Evolutionary conservation across 2,113 vertebrate genomes (phyloP).

Genomic region (Ageneiosus marmoratus): DNA sequence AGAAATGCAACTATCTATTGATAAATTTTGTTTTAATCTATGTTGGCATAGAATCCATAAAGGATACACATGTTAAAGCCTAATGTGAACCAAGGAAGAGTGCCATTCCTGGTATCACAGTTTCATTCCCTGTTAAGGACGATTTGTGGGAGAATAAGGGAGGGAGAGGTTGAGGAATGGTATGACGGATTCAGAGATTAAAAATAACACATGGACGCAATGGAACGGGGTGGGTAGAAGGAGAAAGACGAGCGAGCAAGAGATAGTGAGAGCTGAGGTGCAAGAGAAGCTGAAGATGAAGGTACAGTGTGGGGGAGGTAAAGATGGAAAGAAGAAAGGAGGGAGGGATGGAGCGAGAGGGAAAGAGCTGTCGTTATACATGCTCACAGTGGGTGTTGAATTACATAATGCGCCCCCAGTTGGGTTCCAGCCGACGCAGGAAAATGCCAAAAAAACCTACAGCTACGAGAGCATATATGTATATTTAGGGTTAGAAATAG

Average conservation of each 20-base stretch:
- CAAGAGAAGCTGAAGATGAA: slow-evolving; percentile 39
- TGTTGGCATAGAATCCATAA: not conserved
- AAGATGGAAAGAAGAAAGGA: slow-evolving; percentile 43
- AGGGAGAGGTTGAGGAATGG: slow-evolving; percentile 2
- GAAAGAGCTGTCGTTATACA: slow-evolving; percentile 41
- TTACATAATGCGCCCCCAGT: slow-evolving; percentile 70
- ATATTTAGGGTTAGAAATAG: not conserved
- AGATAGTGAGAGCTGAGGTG: not conserved
- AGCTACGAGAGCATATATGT: not conserved
- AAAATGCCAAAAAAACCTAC: slow-evolving; percentile 36
- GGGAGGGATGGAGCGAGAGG: slow-evolving; percentile 35
- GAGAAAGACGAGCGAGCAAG: slow-evolving; percentile 16
- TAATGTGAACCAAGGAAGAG: not conserved
- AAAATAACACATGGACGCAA: slow-evolving; percentile 9
- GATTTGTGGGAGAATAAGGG: not conserved
- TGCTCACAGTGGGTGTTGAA: slow-evolving; percentile 38
- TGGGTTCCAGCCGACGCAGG: slow-evolving; percentile 53
- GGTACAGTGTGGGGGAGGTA: slow-evolving; percentile 31
- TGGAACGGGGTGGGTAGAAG: slow-evolving; percentile 9
- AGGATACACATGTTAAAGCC: not conserved
- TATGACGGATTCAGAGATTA: slow-evolving; percentile 12
- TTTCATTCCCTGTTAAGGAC: not conserved
- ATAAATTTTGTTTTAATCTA: not conserved
- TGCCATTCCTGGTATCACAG: not conserved
- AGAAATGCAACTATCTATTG: not conserved